These are phyloP conservation scores for Pavo muticus DNA, from an alignment of 2,113 vertebrate species.

Conservation along the genomic window DNA sequence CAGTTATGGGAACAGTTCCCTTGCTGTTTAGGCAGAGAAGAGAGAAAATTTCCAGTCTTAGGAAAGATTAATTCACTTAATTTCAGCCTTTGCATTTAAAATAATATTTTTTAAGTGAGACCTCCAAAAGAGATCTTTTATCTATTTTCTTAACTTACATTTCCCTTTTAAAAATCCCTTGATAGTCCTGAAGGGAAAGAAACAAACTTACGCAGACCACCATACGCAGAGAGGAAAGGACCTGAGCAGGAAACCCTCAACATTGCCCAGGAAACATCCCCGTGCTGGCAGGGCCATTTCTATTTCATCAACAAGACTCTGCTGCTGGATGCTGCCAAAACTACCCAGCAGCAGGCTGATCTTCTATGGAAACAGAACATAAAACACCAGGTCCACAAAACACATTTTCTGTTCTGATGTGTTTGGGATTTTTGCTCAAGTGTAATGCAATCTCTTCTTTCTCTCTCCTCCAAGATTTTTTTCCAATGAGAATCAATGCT, in stretches of 20 bases:
- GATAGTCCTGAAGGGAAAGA: background rate
- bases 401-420: background rate
- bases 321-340: slow-evolving; percentile 10
- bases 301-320: background rate
- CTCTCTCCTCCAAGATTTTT: background rate
- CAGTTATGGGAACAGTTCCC: background rate
- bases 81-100: slow-evolving; percentile 1
- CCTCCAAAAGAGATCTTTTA: background rate
- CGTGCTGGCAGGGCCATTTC: background rate
- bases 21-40: background rate
- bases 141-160: background rate
- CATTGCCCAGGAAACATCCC: background rate
- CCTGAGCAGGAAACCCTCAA: background rate
- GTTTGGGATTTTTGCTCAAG: background rate
- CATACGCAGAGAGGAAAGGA: background rate
- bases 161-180: background rate
- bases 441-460: background rate
- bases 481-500: background rate
- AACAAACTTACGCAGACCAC: background rate
- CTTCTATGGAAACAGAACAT: background rate
- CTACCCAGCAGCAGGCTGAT: background rate
- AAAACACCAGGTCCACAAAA: background rate
- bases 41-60: background rate
- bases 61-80: background rate
- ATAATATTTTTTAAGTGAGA: background rate